Conservation (phyloP, 2,797 vertebrate genomes). For the Percopsis omiscomaycus region DNA sequence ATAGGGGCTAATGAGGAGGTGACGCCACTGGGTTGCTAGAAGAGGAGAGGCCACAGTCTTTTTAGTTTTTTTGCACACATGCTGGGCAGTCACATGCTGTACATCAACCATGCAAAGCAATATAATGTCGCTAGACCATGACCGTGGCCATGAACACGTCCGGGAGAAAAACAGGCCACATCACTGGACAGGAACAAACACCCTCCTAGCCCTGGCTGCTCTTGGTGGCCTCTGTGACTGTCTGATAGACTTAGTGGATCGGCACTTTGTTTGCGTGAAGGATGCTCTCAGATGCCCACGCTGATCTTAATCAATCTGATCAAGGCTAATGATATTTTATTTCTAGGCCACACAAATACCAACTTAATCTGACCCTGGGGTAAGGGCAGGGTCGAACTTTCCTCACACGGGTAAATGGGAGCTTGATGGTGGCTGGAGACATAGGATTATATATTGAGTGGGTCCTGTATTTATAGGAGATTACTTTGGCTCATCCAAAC, state of each 20-base stretch:
- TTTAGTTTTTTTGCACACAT: not conserved
- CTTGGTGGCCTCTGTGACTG: constrained; percentile 22
- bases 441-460: constrained; percentile 69
- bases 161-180: not conserved
- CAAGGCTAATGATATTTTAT: constrained; percentile 69
- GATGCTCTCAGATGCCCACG: constrained; percentile 34
- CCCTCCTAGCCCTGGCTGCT: constrained; percentile 13
- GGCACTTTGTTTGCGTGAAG: constrained; percentile 38
- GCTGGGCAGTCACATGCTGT: constrained; percentile 2
- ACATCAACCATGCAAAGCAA: constrained; percentile 8
- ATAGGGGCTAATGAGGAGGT: constrained; percentile 9
- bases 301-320: constrained; percentile 65
- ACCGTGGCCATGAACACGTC: constrained; percentile 9
- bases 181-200: constrained; percentile 17
- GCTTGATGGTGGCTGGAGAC: constrained; percentile 58
- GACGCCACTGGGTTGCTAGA: not conserved
- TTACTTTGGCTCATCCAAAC: constrained; percentile 70
- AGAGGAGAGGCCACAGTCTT: not conserved
- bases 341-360: constrained; percentile 42
- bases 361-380: constrained; percentile 56
- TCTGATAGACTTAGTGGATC: constrained; percentile 33
- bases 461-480: constrained; percentile 66
- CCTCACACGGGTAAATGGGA: constrained; percentile 27
- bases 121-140: not conserved
- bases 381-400: constrained; percentile 28